phyloP scores from a whole-genome alignment of 2,113 vertebrate species.

The Sceloporus undulatus region DNA sequence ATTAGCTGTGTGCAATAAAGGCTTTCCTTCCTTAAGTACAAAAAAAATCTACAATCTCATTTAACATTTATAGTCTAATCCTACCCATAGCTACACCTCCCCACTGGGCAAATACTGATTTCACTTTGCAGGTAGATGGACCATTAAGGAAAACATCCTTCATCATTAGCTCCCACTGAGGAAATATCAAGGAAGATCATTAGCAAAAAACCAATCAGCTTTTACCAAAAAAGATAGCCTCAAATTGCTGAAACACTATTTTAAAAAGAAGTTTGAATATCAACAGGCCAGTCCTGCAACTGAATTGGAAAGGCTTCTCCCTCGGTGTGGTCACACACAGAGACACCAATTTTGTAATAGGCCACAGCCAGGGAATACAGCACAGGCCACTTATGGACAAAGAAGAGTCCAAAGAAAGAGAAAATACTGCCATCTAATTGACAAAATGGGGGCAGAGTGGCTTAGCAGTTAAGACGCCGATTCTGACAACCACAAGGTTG shows the following conservation, averaged over 20 bases:
- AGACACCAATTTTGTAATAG: background rate
- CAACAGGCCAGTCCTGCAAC: background rate
- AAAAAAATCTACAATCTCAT: constrained; percentile 5
- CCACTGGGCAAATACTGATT: background rate
- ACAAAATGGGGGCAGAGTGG: background rate
- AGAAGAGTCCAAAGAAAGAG: background rate
- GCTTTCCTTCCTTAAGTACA: background rate
- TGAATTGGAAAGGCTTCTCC: background rate
- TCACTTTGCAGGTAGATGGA: background rate
- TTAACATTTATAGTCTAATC: constrained; percentile 16
- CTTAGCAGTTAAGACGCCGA: no score
- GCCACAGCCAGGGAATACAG: background rate
- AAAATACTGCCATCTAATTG: background rate
- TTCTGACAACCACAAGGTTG: no score
- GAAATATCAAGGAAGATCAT: background rate
- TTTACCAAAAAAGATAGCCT: background rate
- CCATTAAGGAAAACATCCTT: background rate
- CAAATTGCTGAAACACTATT: background rate
- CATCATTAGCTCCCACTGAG: background rate
- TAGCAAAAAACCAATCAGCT: background rate
- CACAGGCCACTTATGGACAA: background rate
- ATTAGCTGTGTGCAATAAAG: background rate
- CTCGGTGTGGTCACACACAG: background rate
- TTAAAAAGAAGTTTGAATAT: background rate
- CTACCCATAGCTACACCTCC: background rate